Base-by-base conservation (phyloP, 2,797 vertebrate genomes). In the Lemur catta region DNA sequence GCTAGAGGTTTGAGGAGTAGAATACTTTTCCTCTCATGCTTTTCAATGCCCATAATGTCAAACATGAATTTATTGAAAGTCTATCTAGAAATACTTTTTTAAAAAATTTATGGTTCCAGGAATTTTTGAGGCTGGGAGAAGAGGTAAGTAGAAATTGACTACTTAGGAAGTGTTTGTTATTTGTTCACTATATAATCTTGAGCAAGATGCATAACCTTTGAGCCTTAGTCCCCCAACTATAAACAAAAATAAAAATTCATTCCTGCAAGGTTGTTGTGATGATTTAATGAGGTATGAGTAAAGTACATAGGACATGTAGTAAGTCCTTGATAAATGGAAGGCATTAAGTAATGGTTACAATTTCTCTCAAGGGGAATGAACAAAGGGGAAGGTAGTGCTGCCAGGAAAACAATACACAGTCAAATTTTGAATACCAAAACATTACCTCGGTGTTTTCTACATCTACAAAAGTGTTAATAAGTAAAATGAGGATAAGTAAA, bases 171-270 rank as follows among this genome's bases (percentile, higher is more conserved):
- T 14, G 7, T 22, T 30, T 69, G 38, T 55, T 43, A 43, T 72
- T 46, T 93, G 26, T 90, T 90, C 46, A 79, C 2, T 8, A 6
- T 46, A 15, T 76, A 33, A 55, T 48, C 52, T 41, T 81, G 59
- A 84, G 28, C 26, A 84, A 94, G 38, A 69, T 35, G 4, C 33
- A 35, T 72, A 48, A 84, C 63, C 22, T 28, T 67, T 80, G 35
- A 89, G 22, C 46, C n/a, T 92, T 61, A 91, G 41, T 80, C 50
- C 2, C 17, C 35, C 35, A 81, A n/a, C 41, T 75, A 43, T 43
- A 69, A 95, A 86, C 48, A 72, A 81, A 91, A 94, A 79, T 72
- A 81, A 91, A 85, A 84, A 82, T 38, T 30, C 18, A 74, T 50
- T 76, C 50, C 38, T 65, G 22, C 26, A 89, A 88, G 28, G 11